A percentile compares a stretch with the other conserved stretches of the same genome.
Conservation (phyloP, 2,113 vertebrate genomes). For the Prinia subflava region DNA sequence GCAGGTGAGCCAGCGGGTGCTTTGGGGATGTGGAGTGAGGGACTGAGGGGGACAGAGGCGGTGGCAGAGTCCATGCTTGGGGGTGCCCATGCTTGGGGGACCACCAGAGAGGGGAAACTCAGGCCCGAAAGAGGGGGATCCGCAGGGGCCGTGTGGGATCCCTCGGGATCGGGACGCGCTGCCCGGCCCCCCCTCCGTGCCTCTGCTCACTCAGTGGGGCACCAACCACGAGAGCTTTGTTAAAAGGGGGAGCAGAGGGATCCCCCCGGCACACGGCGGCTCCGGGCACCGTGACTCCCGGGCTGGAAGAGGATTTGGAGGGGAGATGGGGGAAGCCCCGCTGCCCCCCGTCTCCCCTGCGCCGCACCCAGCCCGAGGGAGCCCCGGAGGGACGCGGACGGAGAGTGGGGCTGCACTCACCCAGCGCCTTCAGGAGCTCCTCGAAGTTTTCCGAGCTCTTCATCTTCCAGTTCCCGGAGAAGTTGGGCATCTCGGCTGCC, state of each 20-base stretch:
- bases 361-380: not conserved
- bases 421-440: slow-evolving; percentile 86
- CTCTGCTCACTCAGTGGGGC: not conserved
- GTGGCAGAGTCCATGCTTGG: not conserved
- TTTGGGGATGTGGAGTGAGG: not conserved
- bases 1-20: not conserved
- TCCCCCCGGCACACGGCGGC: not conserved
- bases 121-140: not conserved
- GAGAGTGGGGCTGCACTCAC: slow-evolving; percentile 65
- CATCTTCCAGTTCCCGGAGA: slow-evolving; percentile 91
- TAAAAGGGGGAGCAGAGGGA: not conserved
- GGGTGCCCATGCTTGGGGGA: too few species aligned
- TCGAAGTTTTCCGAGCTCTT: slow-evolving; percentile 91
- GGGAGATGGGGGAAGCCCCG: too few species aligned
- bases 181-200: not conserved
- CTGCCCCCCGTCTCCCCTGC: not conserved
- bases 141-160: not conserved
- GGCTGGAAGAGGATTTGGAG: not conserved
- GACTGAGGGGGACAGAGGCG: not conserved
- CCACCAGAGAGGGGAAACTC: not conserved
- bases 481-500: slow-evolving; percentile 75
- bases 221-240: not conserved
- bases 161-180: not conserved
- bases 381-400: not conserved
- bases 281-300: not conserved